Evolutionary conservation across 2,113 vertebrate species (phyloP).

Genomic region (Petrocephalus microphthalmus): DNA sequence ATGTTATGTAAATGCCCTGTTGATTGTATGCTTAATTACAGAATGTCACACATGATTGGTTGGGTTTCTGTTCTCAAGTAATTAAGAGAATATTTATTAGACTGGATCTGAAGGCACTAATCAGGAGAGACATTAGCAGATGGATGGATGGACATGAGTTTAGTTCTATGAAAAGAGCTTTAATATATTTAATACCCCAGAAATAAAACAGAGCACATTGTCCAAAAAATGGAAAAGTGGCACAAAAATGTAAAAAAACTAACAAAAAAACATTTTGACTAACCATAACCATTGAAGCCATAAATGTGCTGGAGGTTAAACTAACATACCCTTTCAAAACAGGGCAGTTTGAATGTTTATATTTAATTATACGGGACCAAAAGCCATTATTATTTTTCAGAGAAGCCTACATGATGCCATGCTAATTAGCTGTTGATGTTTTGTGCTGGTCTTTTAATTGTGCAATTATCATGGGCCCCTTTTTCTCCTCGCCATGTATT

Average conservation of each 20-base stretch:
- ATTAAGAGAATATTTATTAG: constrained; percentile 6
- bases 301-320: background rate
- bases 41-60: background rate
- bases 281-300: background rate
- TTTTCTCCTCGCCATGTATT: background rate
- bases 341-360: background rate
- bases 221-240: background rate
- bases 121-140: background rate
- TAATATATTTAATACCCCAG: background rate
- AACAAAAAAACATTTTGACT: background rate
- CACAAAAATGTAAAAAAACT: background rate
- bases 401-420: background rate
- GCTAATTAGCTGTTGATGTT: constrained; percentile 3
- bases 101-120: background rate
- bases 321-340: background rate
- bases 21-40: background rate
- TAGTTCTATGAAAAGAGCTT: background rate
- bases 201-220: too few species aligned
- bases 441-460: background rate
- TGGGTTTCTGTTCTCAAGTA: background rate
- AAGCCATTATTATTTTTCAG: constrained; percentile 1
- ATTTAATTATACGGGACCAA: background rate
- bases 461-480: background rate
- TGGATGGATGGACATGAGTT: background rate
- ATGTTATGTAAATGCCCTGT: background rate